Percentiles rank a stretch among this genome's conserved stretches.
These are phyloP conservation scores for Magallana gigas DNA, from an alignment of 1,140 invertebrate genomes.

Conservation along the genomic window DNA sequence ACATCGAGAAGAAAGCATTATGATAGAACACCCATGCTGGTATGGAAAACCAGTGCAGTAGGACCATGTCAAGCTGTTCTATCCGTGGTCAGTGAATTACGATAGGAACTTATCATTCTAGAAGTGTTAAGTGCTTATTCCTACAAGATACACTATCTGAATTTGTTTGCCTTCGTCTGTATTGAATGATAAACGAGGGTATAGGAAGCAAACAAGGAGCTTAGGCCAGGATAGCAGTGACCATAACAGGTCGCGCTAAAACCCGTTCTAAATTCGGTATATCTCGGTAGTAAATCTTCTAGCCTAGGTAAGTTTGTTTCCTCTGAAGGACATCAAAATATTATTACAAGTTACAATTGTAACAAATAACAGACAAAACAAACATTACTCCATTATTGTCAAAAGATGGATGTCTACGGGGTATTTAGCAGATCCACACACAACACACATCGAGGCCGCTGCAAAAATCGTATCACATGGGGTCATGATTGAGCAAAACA, in stretches of 20 bases:
- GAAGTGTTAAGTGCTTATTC: conserved; percentile 10
- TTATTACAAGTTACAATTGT: conserved; percentile 26
- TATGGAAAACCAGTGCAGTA: neutral
- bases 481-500: neutral
- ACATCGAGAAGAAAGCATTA: neutral
- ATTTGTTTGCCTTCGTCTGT: neutral
- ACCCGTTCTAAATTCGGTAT: neutral
- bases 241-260: neutral
- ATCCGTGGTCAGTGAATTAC: neutral
- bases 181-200: conserved; percentile 10
- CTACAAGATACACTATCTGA: neutral
- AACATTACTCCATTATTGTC: conserved; percentile 16
- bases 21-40: conserved; percentile 7
- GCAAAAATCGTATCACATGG: conserved; percentile 6
- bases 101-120: neutral
- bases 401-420: conserved; percentile 19
- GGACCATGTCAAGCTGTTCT: neutral
- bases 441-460: conserved; percentile 6
- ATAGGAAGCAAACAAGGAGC: neutral
- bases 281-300: conserved; percentile 14
- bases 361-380: conserved; percentile 25
- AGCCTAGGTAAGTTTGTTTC: neutral
- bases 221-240: neutral
- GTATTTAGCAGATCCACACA: conserved; percentile 10
- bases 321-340: conserved; percentile 27